Evolutionary conservation across 2,113 vertebrate species (phyloP), one percentile per base, ranked within the genome.

Genomic region (Cebidichthys violaceus): DNA sequence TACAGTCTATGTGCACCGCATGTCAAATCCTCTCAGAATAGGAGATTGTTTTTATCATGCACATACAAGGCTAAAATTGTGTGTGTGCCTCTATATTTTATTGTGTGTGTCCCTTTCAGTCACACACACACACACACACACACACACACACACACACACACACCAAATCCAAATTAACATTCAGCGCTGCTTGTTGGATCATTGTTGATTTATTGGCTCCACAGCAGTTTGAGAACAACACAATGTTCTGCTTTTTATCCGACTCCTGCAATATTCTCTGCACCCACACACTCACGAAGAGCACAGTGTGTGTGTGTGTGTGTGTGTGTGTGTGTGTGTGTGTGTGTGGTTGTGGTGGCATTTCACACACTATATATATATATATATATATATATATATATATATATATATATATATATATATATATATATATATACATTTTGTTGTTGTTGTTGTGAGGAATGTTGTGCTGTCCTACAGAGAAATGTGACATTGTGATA

Each of bases 201-300:
- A 35, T 43, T 52, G 79, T 69, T 80, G 85, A 86, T 90, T 89
- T 91, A 88, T 92, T 89, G 88, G 79, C 83, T 76, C 47, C 0
- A 29, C 86, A 84, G 89, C 88, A 89, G 75, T 82, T 89, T 9
- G 60, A 76, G 77, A 70, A 35, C 77, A 78, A 79, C 84, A 75
- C 70, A 59, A 65, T n/a, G 61, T 66, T 79, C 77, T 1, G 67
- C 59, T 60, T 82, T 85, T 75, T 70, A 57, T 88, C 70, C 71
- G 86, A 91, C 83, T 88, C 65, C 11, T 90, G 81, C 89, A 75
- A 45, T 86, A 72, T 77, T 88, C 71, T 64, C 33, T 22, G 45
- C 54, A 7, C 89, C 74, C 82, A 70, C 85, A n/a, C 71, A 3
- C 61, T 45, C 75, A 37, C 43, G 7, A 57, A 57, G 11, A 22